Conservation (phyloP, 2,113 vertebrate species). For the Hymenochirus boettgeri region DNA sequence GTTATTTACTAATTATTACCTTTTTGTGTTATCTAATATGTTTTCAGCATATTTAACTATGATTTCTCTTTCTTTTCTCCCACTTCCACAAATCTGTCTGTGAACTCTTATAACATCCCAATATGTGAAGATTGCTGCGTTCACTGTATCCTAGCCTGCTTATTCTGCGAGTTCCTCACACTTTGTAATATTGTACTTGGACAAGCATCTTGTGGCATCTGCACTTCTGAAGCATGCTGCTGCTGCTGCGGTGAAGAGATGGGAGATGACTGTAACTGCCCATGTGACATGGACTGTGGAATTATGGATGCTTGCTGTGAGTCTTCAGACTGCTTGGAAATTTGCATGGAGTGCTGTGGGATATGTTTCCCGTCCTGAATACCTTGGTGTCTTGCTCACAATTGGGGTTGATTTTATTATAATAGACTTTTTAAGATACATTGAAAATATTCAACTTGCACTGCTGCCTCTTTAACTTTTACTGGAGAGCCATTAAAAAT, state of each 20-base stretch:
- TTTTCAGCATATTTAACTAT: too few relatives aligned
- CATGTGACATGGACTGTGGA: constrained; percentile 88
- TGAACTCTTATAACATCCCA: neutral
- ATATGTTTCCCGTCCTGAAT: constrained; percentile 96
- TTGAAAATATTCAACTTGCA: constrained; percentile 55
- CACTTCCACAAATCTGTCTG: neutral
- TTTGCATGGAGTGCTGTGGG: constrained; percentile 98
- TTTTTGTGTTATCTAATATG: too few relatives aligned
- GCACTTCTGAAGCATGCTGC: constrained; percentile 82
- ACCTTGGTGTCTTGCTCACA: constrained; percentile 52
- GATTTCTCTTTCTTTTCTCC: neutral
- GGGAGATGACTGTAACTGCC: constrained; percentile 78
- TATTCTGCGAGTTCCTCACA: constrained; percentile 95
- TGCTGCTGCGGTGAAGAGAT: constrained; percentile 87
- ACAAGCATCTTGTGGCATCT: constrained; percentile 86
- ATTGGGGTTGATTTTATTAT: constrained; percentile 61
- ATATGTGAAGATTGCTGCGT: constrained; percentile 87
- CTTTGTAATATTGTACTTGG: constrained; percentile 93
- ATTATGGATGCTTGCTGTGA: constrained; percentile 98
- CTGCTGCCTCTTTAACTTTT: constrained; percentile 52
- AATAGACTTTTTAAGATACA: constrained; percentile 54
- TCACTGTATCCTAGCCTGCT: constrained; percentile 96
- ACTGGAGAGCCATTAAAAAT: constrained; percentile 18
- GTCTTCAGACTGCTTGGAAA: constrained; percentile 96
- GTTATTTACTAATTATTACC: too few relatives aligned